These are phyloP conservation scores for Gallinago solitaria DNA, from an alignment of 2,797 vertebrate species.

Conservation along the genomic window DNA sequence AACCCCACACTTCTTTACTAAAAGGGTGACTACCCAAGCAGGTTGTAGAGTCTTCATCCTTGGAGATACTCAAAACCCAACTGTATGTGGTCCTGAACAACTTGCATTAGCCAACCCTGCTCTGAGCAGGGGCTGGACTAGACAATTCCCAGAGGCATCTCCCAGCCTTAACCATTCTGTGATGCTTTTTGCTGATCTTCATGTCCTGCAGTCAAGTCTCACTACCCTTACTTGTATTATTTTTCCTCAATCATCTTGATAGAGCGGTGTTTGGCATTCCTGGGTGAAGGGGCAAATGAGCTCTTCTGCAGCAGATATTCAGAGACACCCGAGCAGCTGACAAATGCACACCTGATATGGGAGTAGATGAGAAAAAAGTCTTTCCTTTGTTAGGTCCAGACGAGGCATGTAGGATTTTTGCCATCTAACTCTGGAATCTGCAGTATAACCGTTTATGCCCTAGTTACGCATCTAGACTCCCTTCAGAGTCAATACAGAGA, in stretches of 20 bases:
- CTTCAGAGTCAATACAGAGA: background rate
- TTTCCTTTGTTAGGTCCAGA: background rate
- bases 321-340: background rate
- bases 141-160: background rate
- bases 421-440: background rate
- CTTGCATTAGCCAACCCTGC: background rate
- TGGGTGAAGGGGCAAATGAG: background rate
- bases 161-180: background rate
- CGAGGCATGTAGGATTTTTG: background rate
- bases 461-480: background rate
- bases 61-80: background rate
- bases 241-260: background rate
- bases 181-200: background rate
- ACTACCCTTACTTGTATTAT: background rate
- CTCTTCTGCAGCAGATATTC: background rate
- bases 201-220: background rate
- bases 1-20: accelerated
- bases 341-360: background rate
- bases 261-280: background rate
- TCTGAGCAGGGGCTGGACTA: background rate
- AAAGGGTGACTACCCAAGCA: background rate
- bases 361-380: background rate
- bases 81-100: background rate
- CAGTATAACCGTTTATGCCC: background rate
- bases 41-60: background rate